Evolutionary conservation across 2,888 invertebrate species (phyloP).

Genomic region (Melinopterus prodromus): DNA sequence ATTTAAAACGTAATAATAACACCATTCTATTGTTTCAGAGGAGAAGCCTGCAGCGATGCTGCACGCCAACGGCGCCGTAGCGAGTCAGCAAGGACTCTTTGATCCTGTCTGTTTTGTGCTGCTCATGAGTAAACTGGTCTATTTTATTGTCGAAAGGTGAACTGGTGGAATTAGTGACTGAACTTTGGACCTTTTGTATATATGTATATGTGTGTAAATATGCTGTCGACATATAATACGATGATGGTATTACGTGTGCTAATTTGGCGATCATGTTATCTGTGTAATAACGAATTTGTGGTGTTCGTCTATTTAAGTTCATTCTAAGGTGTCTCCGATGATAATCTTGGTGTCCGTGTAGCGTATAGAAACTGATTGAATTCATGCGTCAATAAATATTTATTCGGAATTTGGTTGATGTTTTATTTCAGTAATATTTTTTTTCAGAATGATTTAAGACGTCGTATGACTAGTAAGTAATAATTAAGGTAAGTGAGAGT

Average conservation of each 20-base stretch:
- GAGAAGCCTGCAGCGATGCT: conserved; percentile 79
- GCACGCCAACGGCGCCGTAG: conserved; percentile 65
- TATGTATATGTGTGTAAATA: conserved; percentile 23
- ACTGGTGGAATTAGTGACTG: conserved; percentile 7
- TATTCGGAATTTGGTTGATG: background rate
- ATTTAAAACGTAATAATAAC: background rate
- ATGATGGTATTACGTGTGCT: background rate
- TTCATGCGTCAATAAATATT: conserved; percentile 7
- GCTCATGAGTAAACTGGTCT: background rate
- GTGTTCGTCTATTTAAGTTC: background rate
- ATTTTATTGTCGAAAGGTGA: conserved; percentile 19
- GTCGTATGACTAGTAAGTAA: no score
- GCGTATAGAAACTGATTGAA: background rate
- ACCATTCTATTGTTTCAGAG: conserved; percentile 59
- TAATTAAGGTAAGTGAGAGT: no score
- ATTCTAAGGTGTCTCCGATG: conserved; percentile 4
- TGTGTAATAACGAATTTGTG: background rate
- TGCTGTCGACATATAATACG: conserved; percentile 5
- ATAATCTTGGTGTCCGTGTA: background rate
- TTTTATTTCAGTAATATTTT: background rate
- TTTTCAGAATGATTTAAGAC: no score
- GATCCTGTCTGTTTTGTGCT: conserved; percentile 34
- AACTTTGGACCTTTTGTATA: conserved; percentile 14
- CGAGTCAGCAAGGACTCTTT: background rate
- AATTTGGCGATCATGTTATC: background rate